A percentile compares a stretch with the other conserved stretches of the same genome.
phyloP scores from a whole-genome alignment of 2,797 vertebrate genomes.

The Mormyrus proboscirostris region DNA sequence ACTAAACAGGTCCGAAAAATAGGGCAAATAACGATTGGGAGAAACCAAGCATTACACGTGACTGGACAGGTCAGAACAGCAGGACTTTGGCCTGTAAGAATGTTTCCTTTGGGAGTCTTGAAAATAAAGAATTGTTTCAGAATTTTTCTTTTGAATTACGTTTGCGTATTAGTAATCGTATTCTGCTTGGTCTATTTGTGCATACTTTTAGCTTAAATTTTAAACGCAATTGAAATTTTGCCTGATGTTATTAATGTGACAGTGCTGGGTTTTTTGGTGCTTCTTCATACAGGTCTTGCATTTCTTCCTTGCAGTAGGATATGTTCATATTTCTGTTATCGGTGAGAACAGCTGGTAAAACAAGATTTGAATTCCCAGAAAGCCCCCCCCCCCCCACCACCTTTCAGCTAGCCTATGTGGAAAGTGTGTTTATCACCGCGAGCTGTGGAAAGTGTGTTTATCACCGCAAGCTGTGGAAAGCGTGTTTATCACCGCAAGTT shows the following conservation, averaged over 20 bases:
- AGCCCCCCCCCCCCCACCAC: not conserved
- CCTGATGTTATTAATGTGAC: not conserved
- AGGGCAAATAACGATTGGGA: not conserved
- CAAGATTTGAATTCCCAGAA: not conserved
- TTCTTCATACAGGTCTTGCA: not conserved
- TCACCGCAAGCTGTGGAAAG: not conserved
- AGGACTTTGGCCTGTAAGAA: not conserved
- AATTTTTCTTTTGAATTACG: not conserved
- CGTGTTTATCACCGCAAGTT: not conserved
- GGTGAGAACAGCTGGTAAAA: slow-evolving; percentile 6
- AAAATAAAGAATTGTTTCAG: not conserved
- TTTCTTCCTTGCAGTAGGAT: not conserved
- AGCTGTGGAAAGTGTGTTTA: not conserved
- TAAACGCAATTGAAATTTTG: not conserved
- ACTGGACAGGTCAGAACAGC: not conserved
- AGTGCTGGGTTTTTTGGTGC: not conserved
- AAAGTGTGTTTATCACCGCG: not conserved
- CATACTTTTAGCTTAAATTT: not conserved
- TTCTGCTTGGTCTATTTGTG: not conserved
- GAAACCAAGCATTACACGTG: not conserved
- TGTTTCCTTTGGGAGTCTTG: not conserved
- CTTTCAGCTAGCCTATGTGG: not conserved
- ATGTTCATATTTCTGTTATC: not conserved
- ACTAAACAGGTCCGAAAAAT: not conserved
- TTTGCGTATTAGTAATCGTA: not conserved